Conservation (phyloP, 2,113 vertebrate species). For the Romanogobio albipinnatus region DNA sequence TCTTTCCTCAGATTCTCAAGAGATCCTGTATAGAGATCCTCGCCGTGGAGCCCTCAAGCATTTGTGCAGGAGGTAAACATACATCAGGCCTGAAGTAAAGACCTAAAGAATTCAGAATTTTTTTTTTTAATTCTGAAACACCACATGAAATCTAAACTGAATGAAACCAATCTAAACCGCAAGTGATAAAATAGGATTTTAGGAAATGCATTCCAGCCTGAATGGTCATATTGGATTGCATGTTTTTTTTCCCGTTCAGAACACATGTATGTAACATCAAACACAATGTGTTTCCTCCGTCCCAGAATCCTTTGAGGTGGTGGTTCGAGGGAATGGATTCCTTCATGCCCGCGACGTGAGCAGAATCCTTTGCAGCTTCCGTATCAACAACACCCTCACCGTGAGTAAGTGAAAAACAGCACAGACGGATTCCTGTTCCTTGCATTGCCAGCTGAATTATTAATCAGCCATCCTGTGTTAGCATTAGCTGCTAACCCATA, state of each 20-base stretch:
- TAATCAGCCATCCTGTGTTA: background rate
- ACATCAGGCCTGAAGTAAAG: background rate
- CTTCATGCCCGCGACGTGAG: constrained; percentile 88
- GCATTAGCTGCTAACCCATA: background rate
- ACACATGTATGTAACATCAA: background rate
- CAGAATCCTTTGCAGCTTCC: constrained; percentile 95
- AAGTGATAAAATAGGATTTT: background rate
- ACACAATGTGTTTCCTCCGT: constrained; percentile 10
- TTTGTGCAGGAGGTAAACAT: constrained; percentile 91
- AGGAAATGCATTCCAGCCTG: background rate
- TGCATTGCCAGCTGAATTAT: background rate
- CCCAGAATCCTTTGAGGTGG: constrained; percentile 93
- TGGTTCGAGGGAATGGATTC: constrained; percentile 93
- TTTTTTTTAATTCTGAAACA: too few species aligned
- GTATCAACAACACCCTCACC: constrained; percentile 90
- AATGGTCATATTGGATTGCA: background rate
- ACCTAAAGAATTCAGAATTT: too few species aligned
- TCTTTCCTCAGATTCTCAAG: constrained; percentile 86
- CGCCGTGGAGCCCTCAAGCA: constrained; percentile 93
- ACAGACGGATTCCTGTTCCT: background rate
- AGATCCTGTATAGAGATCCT: constrained; percentile 98
- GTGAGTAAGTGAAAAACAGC: constrained; percentile 83
- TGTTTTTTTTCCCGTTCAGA: background rate
- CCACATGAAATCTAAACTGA: background rate
- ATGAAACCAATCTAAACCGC: background rate